Conservation (phyloP, 2,797 vertebrate species). For the Onychomys torridus region DNA sequence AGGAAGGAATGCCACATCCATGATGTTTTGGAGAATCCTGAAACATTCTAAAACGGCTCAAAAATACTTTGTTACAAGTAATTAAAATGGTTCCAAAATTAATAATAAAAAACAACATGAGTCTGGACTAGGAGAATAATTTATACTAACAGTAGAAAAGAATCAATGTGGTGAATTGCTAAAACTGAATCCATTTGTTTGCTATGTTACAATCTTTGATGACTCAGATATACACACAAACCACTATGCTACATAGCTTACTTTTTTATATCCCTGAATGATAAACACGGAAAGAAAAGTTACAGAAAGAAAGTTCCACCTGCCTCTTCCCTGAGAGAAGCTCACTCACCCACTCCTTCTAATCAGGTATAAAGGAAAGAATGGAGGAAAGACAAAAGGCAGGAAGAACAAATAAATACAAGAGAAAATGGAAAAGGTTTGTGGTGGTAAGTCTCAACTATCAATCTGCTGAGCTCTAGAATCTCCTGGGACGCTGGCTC, state of each 20-base stretch:
- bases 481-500: neutral
- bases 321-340: neutral
- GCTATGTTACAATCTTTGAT: neutral
- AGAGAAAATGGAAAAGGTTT: neutral
- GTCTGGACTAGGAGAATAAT: neutral
- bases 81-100: conserved; percentile 3
- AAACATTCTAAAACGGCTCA: conserved; percentile 19
- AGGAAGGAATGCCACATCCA: neutral
- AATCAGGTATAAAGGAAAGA: neutral
- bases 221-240: neutral
- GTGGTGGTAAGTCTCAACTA: neutral
- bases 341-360: neutral
- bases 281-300: neutral
- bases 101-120: neutral
- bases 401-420: neutral
- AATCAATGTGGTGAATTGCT: conserved; percentile 29
- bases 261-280: neutral
- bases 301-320: neutral
- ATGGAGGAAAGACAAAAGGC: neutral
- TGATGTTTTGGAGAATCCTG: conserved; percentile 33
- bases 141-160: conserved; percentile 37
- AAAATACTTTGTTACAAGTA: conserved; percentile 1
- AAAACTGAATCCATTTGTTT: neutral
- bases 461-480: no score
- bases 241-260: conserved; percentile 1